Evolutionary conservation across 2,888 invertebrate species (phyloP).

Genomic region (Aleiodes leptofemur): DNA sequence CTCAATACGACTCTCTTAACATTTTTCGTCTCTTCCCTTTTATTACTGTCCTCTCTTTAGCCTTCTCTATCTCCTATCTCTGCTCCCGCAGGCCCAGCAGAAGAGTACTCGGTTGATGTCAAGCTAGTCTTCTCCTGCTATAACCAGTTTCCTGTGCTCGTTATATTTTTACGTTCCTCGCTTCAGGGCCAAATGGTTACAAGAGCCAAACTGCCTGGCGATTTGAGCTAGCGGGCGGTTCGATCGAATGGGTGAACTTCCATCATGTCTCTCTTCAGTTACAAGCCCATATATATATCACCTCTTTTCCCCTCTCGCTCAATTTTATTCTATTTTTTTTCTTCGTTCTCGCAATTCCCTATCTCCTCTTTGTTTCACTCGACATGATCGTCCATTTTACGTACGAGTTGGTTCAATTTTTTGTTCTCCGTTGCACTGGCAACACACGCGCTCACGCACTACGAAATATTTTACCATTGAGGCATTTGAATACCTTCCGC

Average conservation of each 20-base stretch:
- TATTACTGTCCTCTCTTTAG: neutral
- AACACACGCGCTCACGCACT: constrained; percentile 11
- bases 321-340: constrained; percentile 1
- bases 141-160: neutral
- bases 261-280: neutral
- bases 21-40: constrained; percentile 1
- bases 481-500: neutral
- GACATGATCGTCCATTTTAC: constrained; percentile 29
- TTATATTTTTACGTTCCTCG: neutral
- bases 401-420: neutral
- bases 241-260: neutral
- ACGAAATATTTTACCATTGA: neutral
- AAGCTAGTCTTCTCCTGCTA: neutral
- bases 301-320: neutral
- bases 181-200: neutral
- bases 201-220: neutral
- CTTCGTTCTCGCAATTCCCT: constrained; percentile 32
- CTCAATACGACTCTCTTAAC: constrained; percentile 13
- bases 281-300: constrained; percentile 27
- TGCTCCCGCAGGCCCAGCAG: neutral
- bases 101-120: no score
- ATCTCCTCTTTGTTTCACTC: constrained; percentile 23
- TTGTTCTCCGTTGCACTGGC: neutral
- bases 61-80: neutral
- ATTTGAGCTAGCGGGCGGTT: constrained; percentile 1